These are phyloP conservation scores for Catharus minimus DNA, from an alignment of 2,113 vertebrate species.

Conservation along the genomic window DNA sequence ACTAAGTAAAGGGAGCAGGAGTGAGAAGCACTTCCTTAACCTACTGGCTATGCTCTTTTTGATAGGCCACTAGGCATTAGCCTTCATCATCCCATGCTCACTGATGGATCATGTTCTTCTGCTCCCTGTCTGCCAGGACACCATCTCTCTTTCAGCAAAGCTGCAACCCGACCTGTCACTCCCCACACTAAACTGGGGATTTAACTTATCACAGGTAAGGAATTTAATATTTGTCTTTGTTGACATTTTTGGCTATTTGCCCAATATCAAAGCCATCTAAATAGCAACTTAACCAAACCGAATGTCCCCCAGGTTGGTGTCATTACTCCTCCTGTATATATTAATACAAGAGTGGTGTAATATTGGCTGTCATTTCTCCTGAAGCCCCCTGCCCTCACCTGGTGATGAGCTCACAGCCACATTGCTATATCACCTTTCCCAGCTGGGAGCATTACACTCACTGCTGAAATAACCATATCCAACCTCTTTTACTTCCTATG, in stretches of 20 bases:
- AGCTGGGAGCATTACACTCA: fast-evolving
- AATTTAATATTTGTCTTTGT: not conserved
- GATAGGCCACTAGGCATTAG: not conserved
- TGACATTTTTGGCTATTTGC: not conserved
- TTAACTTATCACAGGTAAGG: not conserved
- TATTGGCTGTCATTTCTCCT: not conserved
- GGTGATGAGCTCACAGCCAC: not conserved
- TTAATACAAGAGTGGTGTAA: not conserved
- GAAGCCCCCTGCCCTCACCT: not conserved
- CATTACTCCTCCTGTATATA: not conserved
- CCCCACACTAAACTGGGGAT: not conserved
- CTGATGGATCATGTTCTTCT: not conserved
- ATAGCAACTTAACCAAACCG: not conserved
- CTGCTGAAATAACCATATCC: not conserved
- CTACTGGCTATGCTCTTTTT: not conserved
- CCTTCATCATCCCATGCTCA: not conserved
- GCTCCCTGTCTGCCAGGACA: not conserved
- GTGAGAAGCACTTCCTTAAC: not conserved
- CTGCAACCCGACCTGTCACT: not conserved
- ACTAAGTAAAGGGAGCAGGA: not conserved
- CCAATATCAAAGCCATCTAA: not conserved
- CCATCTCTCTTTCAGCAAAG: not conserved
- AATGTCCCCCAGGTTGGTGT: not conserved
- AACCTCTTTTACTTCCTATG: not conserved
- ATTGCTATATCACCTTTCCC: not conserved